A percentile compares a stretch with the other conserved stretches of the same genome.
Evolutionary conservation across 2,797 vertebrate genomes (phyloP).

Genomic region (Leptatherina wallacei): DNA sequence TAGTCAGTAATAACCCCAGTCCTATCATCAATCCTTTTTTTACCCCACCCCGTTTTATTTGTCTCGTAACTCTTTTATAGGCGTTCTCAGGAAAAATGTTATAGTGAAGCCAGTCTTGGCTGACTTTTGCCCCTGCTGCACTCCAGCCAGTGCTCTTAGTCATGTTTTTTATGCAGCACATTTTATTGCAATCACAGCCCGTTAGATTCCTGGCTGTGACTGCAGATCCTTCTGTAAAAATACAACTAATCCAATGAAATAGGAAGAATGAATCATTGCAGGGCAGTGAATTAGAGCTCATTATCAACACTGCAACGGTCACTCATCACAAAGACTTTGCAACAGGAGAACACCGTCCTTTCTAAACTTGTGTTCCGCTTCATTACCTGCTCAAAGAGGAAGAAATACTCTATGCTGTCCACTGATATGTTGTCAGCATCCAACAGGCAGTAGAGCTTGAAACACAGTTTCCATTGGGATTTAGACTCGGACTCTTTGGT

Average conservation of each 20-base stretch:
- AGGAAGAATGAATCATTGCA: slow-evolving; percentile 43
- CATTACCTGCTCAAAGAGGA: slow-evolving; percentile 94
- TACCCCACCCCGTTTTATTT: slow-evolving; percentile 71
- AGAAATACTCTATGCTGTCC: slow-evolving; percentile 90
- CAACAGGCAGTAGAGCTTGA: slow-evolving; percentile 93
- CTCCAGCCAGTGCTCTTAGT: slow-evolving; percentile 65
- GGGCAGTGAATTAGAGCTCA: slow-evolving; percentile 44
- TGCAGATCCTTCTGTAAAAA: slow-evolving; percentile 48
- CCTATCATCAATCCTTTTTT: slow-evolving; percentile 53
- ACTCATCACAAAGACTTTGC: slow-evolving; percentile 4
- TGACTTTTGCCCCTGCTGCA: slow-evolving; percentile 50
- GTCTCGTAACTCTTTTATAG: slow-evolving; percentile 67
- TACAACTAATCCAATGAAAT: slow-evolving; percentile 50
- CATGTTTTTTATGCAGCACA: slow-evolving; percentile 52
- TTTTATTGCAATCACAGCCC: slow-evolving; percentile 65
- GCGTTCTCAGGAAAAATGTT: slow-evolving; percentile 66
- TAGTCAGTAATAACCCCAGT: slow-evolving; percentile 52
- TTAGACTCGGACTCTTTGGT: slow-evolving; percentile 84
- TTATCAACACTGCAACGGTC: slow-evolving; percentile 32
- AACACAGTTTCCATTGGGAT: slow-evolving; percentile 87
- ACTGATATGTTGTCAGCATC: slow-evolving; percentile 88
- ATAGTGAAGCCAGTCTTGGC: slow-evolving; percentile 63
- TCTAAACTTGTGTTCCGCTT: slow-evolving; percentile 20
- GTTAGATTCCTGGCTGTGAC: slow-evolving; percentile 45
- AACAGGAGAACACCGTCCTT: slow-evolving; percentile 8